phyloP scores from a whole-genome alignment of 2,888 invertebrate species.

The Phaonia tiefii region DNA sequence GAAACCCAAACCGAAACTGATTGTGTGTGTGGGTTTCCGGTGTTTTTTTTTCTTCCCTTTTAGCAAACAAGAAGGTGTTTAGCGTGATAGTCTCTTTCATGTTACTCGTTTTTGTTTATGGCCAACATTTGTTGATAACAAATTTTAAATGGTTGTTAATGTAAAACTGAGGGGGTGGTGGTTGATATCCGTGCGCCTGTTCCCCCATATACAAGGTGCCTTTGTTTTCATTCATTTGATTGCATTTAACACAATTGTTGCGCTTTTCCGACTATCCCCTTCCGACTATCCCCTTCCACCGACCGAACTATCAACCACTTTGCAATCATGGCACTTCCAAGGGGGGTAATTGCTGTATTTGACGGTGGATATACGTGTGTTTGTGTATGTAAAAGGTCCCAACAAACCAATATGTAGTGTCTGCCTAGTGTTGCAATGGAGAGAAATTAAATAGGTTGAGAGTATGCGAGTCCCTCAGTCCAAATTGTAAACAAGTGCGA shows the following conservation, averaged over 20 bases:
- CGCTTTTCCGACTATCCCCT: constrained; percentile 37
- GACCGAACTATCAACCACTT: not conserved
- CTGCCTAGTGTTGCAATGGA: no score
- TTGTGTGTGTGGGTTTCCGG: constrained; percentile 18
- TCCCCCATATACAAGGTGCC: not conserved
- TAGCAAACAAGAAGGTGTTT: constrained; percentile 18
- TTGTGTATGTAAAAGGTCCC: no score
- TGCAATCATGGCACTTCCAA: not conserved
- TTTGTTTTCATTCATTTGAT: not conserved
- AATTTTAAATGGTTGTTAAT: constrained; percentile 44
- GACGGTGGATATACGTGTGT: not conserved
- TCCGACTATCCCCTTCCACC: not conserved
- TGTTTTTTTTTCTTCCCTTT: no score
- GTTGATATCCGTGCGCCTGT: not conserved
- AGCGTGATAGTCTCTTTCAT: constrained; percentile 4
- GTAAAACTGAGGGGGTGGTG: constrained; percentile 30
- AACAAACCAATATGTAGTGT: no score
- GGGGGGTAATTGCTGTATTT: constrained; percentile 5
- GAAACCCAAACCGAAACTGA: constrained; percentile 15
- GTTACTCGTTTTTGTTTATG: constrained; percentile 15
- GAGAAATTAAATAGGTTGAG: no score
- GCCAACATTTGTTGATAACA: constrained; percentile 41
- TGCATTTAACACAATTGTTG: constrained; percentile 59
- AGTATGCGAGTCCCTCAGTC: no score
- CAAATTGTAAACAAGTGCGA: no score